Percentiles rank a stretch among this genome's conserved stretches.
phyloP scores from a whole-genome alignment of 2,797 vertebrate species.

The Hozukius guyotensis region DNA sequence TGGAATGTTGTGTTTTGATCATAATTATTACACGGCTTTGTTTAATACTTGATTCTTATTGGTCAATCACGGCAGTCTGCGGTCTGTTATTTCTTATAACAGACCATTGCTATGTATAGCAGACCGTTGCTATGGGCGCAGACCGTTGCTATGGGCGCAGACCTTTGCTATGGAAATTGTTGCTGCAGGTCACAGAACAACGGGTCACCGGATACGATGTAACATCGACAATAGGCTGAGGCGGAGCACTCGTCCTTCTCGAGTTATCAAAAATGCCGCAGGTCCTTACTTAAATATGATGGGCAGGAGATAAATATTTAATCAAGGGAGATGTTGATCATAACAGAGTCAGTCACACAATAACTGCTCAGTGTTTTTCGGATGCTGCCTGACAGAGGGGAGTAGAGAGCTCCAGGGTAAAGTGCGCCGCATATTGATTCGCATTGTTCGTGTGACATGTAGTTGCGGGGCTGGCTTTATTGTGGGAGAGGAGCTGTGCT shows the following conservation, averaged over 20 bases:
- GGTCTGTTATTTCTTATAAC: too few relatives aligned
- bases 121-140: too few relatives aligned
- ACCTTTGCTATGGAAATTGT: not conserved
- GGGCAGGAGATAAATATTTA: not conserved
- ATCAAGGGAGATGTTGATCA: not conserved
- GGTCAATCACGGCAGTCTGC: too few relatives aligned
- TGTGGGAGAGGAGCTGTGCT: not conserved
- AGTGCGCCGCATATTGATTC: conserved; percentile 10
- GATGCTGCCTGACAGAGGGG: not conserved
- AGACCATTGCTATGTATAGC: too few relatives aligned
- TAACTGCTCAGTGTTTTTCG: not conserved
- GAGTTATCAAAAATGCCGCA: not conserved
- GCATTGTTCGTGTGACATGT: not conserved
- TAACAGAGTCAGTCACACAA: not conserved
- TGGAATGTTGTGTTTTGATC: not conserved
- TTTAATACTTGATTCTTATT: too few relatives aligned
- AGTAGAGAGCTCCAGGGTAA: conserved; percentile 1
- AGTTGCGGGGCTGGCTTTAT: not conserved
- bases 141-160: too few relatives aligned
- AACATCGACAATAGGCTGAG: not conserved
- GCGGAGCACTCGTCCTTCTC: not conserved
- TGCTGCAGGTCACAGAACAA: not conserved
- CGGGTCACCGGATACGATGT: not conserved
- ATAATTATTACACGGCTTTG: not conserved
- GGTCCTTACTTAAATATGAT: not conserved